Conservation (phyloP, 2,797 vertebrate genomes). For the Tragopan temminckii region DNA sequence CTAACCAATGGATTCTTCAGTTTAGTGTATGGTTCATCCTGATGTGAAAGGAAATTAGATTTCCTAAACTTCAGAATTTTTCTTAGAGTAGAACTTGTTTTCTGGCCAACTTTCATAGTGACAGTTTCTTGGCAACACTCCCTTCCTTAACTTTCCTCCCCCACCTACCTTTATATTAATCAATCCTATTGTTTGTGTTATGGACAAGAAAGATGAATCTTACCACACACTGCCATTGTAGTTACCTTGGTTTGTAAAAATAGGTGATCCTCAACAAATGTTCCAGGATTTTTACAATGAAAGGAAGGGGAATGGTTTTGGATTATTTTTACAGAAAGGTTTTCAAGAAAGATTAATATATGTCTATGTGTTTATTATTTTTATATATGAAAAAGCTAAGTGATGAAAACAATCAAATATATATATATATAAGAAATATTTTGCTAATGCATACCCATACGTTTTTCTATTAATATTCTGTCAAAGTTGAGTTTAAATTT, state of each 20-base stretch:
- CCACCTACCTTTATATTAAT: background rate
- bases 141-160: background rate
- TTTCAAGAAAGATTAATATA: background rate
- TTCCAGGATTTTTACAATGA: background rate
- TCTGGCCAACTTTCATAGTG: background rate
- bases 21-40: background rate
- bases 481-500: background rate
- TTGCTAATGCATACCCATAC: background rate
- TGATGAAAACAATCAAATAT: background rate
- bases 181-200: background rate
- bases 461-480: background rate
- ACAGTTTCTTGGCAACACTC: background rate
- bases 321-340: background rate
- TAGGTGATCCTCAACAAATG: background rate
- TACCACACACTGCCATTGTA: rapidly evolving
- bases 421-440: background rate
- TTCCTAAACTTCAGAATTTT: conserved; percentile 2
- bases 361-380: background rate
- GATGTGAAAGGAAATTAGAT: background rate
- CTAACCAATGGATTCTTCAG: background rate
- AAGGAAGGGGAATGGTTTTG: background rate
- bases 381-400: background rate
- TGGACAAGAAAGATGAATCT: background rate
- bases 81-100: background rate
- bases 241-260: background rate